Evolutionary conservation across 2,113 vertebrate genomes (phyloP), one percentile per base, ranked within the genome.

Genomic region (Plecotus auritus): DNA sequence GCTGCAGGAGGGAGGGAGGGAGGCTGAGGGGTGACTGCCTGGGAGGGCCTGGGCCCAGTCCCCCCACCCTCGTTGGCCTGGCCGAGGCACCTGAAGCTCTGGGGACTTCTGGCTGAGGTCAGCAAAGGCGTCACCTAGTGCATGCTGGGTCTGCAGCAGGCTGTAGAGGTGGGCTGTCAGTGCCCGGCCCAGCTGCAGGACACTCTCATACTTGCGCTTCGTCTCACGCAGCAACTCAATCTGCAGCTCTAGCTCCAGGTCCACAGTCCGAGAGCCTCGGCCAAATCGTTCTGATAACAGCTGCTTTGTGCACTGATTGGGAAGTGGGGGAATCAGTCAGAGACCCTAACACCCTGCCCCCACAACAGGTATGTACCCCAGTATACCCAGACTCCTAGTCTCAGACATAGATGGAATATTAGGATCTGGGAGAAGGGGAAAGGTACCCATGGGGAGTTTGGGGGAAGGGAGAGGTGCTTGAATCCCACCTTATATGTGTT

Each of bases 51-150:
- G 69, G 85, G 92, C 95, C 95, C 81, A 85, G 73, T 59, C 76
- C 94, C 88, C 85, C 73, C 83, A 74, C 92, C 95, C 91, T 81
- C 67, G 82, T 84, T 69, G 85, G 72, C 88, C 92, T 92, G 78
- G 73, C 78, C 6, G 30, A 97, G 86, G 90, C 70, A 99, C 99
- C 99, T 99, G 99, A 47, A 99, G 99, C 97, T 99, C 99, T 0
- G 99, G 99, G 18, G 99, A 99, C 96, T 99, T 99, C 98, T 99
- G 99, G 98, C 99, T 99, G 98, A 99, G 99, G 98, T 99, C 99
- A 0, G 99, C 99, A 66, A 99, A 99, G 97, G 99, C 99, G 22
- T 99, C 99, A 0, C 99, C 99, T 92, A 99, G 99, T 4, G 99
- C 99, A 2, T 99, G 99, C 98, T 99, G 99, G 0, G 99, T 99